Base-by-base conservation (phyloP, 1,140 invertebrate genomes). In the Calephelis nemesis region DNA sequence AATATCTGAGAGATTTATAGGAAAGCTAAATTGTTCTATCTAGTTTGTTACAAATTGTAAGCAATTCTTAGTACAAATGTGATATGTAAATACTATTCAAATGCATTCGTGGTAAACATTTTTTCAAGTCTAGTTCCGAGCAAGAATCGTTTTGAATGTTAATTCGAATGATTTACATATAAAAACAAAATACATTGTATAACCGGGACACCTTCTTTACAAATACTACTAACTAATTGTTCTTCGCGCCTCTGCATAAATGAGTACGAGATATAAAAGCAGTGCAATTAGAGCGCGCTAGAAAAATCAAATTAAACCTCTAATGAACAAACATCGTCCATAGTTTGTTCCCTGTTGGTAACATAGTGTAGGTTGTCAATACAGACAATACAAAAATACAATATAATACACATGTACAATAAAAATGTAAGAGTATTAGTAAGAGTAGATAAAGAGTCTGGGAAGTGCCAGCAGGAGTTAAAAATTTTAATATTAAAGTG, bases 301-400 rank as follows among this genome's bases (percentile, higher is more conserved):
- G 85, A 88, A 88, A 86, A 88, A 88, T 88, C 84, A 85, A 88
- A 88, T 88, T 86, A 88, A 87, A 84, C 81, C 83, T 81, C 84
- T 88, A 88, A 88, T 86, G 85, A 88, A 88, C 82, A 86, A 86
- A 86, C 85, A 85, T 81, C 74, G 82, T 76, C 76, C 77, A 79
- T 77, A 76, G 74, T 76, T 65, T 68, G 70, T 77, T 76, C 72
- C 72, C 73, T 69, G 74, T 74, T 72, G 69, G 52, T 54, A 48
- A 69, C 60, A 76, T 48, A 83, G 81, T 64, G 64, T 76, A 77
- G 12, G 42, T 47, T 15, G 11, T 10, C 2, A 8, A 52, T 58
- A 76, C 68, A 78, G 65, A 68, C 42, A n/a, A 19, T 42, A 50
- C 6, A 19, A 39, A 50, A 52, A 12, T 50, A 30, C 15, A n/a